Evolutionary conservation across 2,888 invertebrate genomes (phyloP), one percentile per base, ranked within the genome.

Genomic region (Drosophila affinis): DNA sequence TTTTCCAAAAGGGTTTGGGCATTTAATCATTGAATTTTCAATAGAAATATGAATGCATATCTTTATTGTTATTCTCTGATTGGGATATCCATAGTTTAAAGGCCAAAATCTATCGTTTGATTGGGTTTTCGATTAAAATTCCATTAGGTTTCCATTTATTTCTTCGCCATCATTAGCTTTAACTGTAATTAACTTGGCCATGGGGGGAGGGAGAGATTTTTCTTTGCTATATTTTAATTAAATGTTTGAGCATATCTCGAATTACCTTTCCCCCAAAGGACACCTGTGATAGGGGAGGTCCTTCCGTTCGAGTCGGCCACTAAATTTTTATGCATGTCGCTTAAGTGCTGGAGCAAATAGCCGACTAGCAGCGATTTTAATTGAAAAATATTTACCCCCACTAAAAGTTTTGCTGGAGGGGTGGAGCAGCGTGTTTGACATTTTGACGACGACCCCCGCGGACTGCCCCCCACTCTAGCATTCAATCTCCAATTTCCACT

Each of bases 331-430:
- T 83, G 81, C 81, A 84, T 78, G 79, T 70, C 65, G 60, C 73
- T 63, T 64, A 85, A 84, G 87, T 84, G 81, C 80, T 76, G 73
- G 62, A 7, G 78, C 78, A 84, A 87, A 87, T 85, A 85, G 76
- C 79, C 68, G 21, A 39, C 39, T 39, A 67, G 76, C 75, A 79
- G 74, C 72, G 53, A 84, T 85, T 85, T 87, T 85, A 85, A 85
- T 85, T 85, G 84, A 85, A 85, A 84, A 85, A 87, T 87, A 78
- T 84, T 84, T 80, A 74, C 73, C 76, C 39, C 39, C 76, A 61
- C 78, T 65, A 71, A 76, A 39, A 39, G n/a, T 14, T n/a, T 39
- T 14, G 2, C 6, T n/a, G 21, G 21, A 21, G 6, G 6, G 14
- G 34, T 0, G 3, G 77, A 54, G 49, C 70, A 61, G 69, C 69